Evolutionary conservation across 2,888 invertebrate species (phyloP).

Genomic region (Periphyllus acericola): DNA sequence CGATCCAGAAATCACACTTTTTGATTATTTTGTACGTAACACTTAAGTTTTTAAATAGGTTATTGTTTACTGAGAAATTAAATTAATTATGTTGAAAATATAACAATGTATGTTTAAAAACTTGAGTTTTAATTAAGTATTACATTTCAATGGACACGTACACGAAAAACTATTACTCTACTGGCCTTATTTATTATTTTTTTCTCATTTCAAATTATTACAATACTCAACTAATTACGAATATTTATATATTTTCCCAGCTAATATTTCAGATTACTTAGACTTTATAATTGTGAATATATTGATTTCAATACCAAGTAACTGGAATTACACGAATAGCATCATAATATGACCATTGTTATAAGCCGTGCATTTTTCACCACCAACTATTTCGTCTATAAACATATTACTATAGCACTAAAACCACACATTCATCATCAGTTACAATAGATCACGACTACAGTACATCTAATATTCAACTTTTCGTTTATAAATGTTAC

Average conservation of each 20-base stretch:
- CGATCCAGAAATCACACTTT: not conserved
- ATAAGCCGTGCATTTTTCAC: not conserved
- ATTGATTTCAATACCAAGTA: too few species aligned
- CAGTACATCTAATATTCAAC: not conserved
- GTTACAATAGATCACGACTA: not conserved
- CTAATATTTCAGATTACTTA: not conserved
- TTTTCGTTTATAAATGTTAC: constrained; percentile 2
- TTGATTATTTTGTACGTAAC: not conserved
- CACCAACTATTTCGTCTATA: not conserved
- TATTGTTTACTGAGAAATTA: constrained; percentile 3
- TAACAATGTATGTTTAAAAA: constrained; percentile 1
- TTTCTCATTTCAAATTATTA: not conserved
- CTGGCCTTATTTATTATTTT: not conserved
- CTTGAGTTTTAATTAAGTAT: not conserved
- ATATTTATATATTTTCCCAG: not conserved
- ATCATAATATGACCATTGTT: not conserved
- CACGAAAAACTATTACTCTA: not conserved
- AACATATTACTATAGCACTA: not conserved
- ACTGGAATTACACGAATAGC: not conserved
- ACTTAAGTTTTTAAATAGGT: not conserved
- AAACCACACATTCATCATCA: constrained; percentile 20
- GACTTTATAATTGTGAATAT: not conserved
- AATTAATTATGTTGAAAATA: constrained; percentile 25
- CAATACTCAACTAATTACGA: not conserved
- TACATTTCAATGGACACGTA: not conserved